These are phyloP conservation scores for Leptopilina drosophilae DNA, from an alignment of 2,888 invertebrate genomes.

Conservation along the genomic window DNA sequence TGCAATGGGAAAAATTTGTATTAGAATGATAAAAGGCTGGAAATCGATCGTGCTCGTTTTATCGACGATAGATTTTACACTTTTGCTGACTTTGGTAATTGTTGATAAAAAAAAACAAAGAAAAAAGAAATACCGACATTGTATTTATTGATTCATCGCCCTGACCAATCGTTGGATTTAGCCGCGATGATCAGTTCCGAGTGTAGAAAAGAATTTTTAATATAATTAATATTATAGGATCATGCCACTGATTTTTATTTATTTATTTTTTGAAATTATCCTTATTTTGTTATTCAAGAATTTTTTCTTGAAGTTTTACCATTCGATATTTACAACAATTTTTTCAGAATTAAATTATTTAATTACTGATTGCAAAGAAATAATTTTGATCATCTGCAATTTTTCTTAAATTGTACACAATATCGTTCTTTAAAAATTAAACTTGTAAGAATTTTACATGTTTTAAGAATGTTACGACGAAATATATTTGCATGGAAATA, in stretches of 20 bases:
- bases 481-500: slow-evolving; percentile 41
- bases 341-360: too few relatives aligned
- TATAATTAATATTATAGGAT: slow-evolving; percentile 16
- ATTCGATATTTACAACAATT: background rate
- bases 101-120: slow-evolving; percentile 32
- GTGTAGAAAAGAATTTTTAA: slow-evolving; percentile 25
- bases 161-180: slow-evolving; percentile 30
- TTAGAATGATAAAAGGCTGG: slow-evolving; percentile 44
- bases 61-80: slow-evolving; percentile 42
- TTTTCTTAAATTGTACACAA: background rate
- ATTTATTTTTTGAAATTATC: background rate
- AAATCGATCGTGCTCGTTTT: slow-evolving; percentile 34
- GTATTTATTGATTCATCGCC: slow-evolving; percentile 4
- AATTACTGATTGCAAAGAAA: too few relatives aligned
- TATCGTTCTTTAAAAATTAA: slow-evolving; percentile 25
- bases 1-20: slow-evolving; percentile 39
- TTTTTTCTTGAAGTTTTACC: background rate
- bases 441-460: slow-evolving; percentile 23
- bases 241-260: slow-evolving; percentile 34
- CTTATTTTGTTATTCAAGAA: slow-evolving; percentile 5
- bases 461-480: slow-evolving; percentile 35
- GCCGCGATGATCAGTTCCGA: slow-evolving; percentile 25
- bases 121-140: slow-evolving; percentile 16
- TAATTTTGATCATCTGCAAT: slow-evolving; percentile 16
- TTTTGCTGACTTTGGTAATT: slow-evolving; percentile 39